These are phyloP conservation scores for Natator depressus DNA, from an alignment of 2,113 vertebrate species.

Conservation along the genomic window DNA sequence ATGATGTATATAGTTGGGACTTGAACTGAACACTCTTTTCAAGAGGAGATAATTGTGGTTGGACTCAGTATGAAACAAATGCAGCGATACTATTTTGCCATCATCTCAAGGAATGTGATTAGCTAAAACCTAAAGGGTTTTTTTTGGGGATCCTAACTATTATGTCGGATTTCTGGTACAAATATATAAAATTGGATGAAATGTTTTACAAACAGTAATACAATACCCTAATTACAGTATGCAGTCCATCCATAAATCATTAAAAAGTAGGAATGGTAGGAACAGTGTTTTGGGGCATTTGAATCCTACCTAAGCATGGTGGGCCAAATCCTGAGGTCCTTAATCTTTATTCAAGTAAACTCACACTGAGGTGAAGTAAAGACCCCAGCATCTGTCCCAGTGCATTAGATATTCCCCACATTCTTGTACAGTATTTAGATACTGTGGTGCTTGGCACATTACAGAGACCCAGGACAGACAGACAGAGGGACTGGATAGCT, in stretches of 20 bases:
- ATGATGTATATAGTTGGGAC: constrained; percentile 11
- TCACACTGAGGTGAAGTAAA: neutral
- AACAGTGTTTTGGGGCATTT: constrained; percentile 7
- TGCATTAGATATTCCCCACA: neutral
- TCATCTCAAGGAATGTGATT: constrained; percentile 36
- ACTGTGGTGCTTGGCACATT: neutral
- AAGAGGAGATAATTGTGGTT: constrained; percentile 38
- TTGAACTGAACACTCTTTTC: constrained; percentile 36
- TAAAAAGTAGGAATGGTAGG: constrained; percentile 16
- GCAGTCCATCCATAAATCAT: neutral
- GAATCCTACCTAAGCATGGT: neutral
- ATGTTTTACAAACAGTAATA: constrained; percentile 34
- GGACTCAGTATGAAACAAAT: constrained; percentile 42
- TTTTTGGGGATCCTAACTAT: neutral
- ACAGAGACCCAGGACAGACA: no score
- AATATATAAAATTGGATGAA: constrained; percentile 27
- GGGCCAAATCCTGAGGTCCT: neutral
- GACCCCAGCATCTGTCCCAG: neutral
- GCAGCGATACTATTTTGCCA: constrained; percentile 8
- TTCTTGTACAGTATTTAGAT: neutral
- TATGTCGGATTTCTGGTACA: constrained; percentile 16
- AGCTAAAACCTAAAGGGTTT: constrained; percentile 19
- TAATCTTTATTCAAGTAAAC: neutral
- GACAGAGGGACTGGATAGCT: no score
- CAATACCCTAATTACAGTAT: neutral